Conservation (phyloP, 2,888 invertebrate genomes). For the Entomobrya proxima region DNA sequence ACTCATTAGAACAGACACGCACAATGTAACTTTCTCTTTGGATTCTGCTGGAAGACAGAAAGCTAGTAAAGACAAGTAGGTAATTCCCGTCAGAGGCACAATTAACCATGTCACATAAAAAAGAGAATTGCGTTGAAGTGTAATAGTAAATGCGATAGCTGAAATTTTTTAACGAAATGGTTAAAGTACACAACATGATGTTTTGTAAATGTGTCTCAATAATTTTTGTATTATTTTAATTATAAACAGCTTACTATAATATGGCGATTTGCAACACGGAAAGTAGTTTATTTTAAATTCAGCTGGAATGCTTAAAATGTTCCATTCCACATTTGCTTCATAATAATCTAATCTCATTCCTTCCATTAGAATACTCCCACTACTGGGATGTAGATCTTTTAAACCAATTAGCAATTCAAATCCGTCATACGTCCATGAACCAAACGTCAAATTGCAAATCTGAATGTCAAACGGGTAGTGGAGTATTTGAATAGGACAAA, state of each 20-base stretch:
- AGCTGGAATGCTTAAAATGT: not conserved
- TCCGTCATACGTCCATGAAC: constrained; percentile 5
- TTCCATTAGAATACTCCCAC: not conserved
- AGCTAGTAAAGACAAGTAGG: not conserved
- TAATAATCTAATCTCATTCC: not conserved
- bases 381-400: too few species aligned
- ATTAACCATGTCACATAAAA: too few species aligned
- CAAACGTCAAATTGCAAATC: not conserved
- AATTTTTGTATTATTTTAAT: too few species aligned
- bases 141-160: too few species aligned
- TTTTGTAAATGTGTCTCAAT: too few species aligned
- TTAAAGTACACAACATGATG: too few species aligned
- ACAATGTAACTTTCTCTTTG: not conserved
- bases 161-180: too few species aligned
- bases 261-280: too few species aligned
- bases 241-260: too few species aligned
- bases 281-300: too few species aligned
- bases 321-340: not conserved
- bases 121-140: too few species aligned
- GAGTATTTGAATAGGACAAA: not conserved
- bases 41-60: not conserved
- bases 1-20: not conserved
- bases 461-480: constrained; percentile 38
- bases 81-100: not conserved
- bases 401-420: not conserved